Evolutionary conservation across 2,888 invertebrate species (phyloP).

Genomic region (Lordiphosa fenestrarum): DNA sequence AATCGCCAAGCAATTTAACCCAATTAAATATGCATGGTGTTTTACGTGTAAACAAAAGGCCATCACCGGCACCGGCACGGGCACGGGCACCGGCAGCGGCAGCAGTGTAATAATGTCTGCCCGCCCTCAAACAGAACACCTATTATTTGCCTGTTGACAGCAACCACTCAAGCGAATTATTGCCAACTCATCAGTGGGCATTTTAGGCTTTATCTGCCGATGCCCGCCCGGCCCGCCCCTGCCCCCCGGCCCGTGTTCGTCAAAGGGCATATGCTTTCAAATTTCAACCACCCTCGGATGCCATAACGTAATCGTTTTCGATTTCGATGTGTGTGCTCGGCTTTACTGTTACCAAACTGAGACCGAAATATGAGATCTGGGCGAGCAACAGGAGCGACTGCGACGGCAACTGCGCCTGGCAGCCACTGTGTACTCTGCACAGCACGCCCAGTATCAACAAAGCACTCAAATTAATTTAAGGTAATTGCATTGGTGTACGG

Average conservation of each 20-base stretch:
- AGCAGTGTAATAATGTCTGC: slow-evolving; percentile 47
- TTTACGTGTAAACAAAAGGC: slow-evolving; percentile 68
- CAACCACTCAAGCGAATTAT: slow-evolving; percentile 70
- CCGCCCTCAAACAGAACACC: slow-evolving; percentile 59
- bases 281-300: slow-evolving; percentile 42
- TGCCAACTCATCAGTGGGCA: slow-evolving; percentile 72
- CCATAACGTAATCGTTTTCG: slow-evolving; percentile 40
- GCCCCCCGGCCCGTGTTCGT: slow-evolving; percentile 11
- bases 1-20: slow-evolving; percentile 71
- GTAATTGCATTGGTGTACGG: slow-evolving; percentile 43
- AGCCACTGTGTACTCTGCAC: slow-evolving; percentile 17
- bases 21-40: slow-evolving; percentile 70
- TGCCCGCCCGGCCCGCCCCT: no score
- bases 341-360: slow-evolving; percentile 10
- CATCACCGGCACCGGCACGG: slow-evolving; percentile 34
- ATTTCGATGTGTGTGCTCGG: slow-evolving; percentile 33
- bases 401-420: no score
- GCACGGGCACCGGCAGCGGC: no score
- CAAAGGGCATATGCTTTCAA: slow-evolving; percentile 59
- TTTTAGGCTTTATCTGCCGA: slow-evolving; percentile 61
- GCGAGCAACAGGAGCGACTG: slow-evolving; percentile 20
- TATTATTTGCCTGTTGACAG: slow-evolving; percentile 72
- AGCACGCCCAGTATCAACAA: slow-evolving; percentile 41
- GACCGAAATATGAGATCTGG: slow-evolving; percentile 48
- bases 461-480: slow-evolving; percentile 56